Evolutionary conservation across 2,888 invertebrate genomes (phyloP), one percentile per base, ranked within the genome.

Genomic region (Agonum fuliginosum): DNA sequence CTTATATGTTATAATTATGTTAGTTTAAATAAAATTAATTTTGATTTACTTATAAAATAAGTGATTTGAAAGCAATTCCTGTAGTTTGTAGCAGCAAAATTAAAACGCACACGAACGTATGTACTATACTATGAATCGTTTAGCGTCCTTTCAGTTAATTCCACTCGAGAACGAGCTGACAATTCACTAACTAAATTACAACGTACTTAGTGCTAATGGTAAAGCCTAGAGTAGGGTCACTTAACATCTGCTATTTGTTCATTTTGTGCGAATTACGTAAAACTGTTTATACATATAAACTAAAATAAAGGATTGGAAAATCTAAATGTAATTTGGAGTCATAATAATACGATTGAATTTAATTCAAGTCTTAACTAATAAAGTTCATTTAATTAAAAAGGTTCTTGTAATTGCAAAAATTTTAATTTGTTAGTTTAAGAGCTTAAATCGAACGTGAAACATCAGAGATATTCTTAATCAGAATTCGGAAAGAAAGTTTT

Each of bases 141-240:
- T 58, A 12, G 20, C 17, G 27, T 48, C 46, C 8, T 10, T 41
- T 41, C 46, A 14, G 27, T 14, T 69, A 46, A 70, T 70, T 70
- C 24, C 3, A 70, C 12, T 70, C 27, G 46, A 24, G 46, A 48
- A 70, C 46, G 8, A 70, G 43, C 14, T 70, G 70, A 70, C 70
- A 70, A 70, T 48, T 46, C 48, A 8, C 43, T 70, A 70, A 70
- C 70, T 46, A 70, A 70, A 70, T 70, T 70, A 48, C 48, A 30
- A 58, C 20, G 70, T 70, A 48, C 70, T 70, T 70, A 70, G 46
- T 46, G 22, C 70, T 70, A 70, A 70, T 70, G 48, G 70, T 30
- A 46, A 2, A 17, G 30, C 24, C 6, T 3, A 2, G 14, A 14
- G 30, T 8, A 58, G 8, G 30, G 58, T 27, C 58, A 30, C 58